Base-by-base conservation (phyloP, 2,797 vertebrate species). In the Dromococcyx pavoninus region DNA sequence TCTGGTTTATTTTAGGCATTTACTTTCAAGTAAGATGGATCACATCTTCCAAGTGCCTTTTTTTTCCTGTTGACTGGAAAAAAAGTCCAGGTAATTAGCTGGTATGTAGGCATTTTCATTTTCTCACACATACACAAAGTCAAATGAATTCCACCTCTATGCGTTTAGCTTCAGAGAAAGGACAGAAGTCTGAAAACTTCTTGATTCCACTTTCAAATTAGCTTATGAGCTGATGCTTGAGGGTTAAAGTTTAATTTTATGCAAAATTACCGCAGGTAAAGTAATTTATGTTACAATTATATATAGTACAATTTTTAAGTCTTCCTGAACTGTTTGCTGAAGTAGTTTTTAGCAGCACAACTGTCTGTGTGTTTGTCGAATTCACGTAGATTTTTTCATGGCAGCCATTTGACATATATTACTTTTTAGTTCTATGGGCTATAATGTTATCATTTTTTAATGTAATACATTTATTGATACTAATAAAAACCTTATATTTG, bases 81-180 rank as follows among this genome's bases (percentile, higher is more conserved):
- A n/a, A 57, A 43, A 9, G 1, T 66, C 43, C 87, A 75, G 11
- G 44, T 70, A 81, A 78, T 84, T 54, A 73, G 8, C 64, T 58
- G 27, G 46, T 17, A 41, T 58, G 5, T 16, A 66, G 9, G 3
- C 10, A 60, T 56, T 81, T 91, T 43, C 19, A 17, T 92, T 94
- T 92, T 87, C 32, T 70, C n/a, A 27, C 10, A 56, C 43, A 57
- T n/a, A n/a, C 21, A 33, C 3, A 39, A 41, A 73, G 46, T 66
- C 58, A 87, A 62, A 78, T 57, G 46, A 58, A 41, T 79, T 93
- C 56, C 13, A 79, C 4, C 4, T 89, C 51, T 74, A 39, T 83
- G 53, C 76, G 80, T 96, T 97, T 96, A 97, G 86, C 83, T 97
- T 95, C 87, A 94, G 86, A 96, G 86, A 79, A 80, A 79, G n/a